A percentile compares a stretch with the other conserved stretches of the same genome.
Evolutionary conservation across 2,797 vertebrate genomes (phyloP).

Genomic region (Pseudomugil tenellus): DNA sequence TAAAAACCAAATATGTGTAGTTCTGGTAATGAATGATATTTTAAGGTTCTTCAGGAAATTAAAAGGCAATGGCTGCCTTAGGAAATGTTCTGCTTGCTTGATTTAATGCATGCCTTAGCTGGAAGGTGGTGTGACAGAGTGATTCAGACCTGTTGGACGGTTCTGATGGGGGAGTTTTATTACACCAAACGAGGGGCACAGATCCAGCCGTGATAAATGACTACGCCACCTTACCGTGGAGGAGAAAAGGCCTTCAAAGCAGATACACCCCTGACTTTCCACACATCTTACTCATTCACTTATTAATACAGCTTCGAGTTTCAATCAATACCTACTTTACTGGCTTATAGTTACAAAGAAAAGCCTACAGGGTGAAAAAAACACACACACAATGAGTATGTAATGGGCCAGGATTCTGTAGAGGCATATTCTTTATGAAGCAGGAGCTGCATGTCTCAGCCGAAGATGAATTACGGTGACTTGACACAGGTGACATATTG

Average conservation of each 20-base stretch:
- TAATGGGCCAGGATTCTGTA: slow-evolving; percentile 62
- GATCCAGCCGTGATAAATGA: slow-evolving; percentile 99
- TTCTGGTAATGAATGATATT: slow-evolving; percentile 99
- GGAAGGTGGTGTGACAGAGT: slow-evolving; percentile 99
- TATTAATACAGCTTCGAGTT: slow-evolving; percentile 81
- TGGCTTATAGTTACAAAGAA: slow-evolving; percentile 75
- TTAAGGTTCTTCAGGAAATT: slow-evolving; percentile 99
- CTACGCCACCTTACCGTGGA: slow-evolving; percentile 87
- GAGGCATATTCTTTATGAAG: slow-evolving; percentile 69
- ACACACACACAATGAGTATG: slow-evolving; percentile 54
- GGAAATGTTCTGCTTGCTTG: slow-evolving; percentile 99
- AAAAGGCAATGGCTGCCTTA: slow-evolving; percentile 99
- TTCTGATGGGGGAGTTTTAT: slow-evolving; percentile 99
- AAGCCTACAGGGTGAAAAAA: slow-evolving; percentile 67
- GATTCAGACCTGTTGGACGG: slow-evolving; percentile 99
- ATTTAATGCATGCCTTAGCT: slow-evolving; percentile 99
- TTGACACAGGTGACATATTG: slow-evolving; percentile 80
- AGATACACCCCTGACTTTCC: slow-evolving; percentile 76
- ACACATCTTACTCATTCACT: slow-evolving; percentile 76
- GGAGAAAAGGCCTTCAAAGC: slow-evolving; percentile 89
- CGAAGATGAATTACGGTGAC: slow-evolving; percentile 76
- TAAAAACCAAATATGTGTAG: slow-evolving; percentile 99
- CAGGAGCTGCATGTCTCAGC: slow-evolving; percentile 62
- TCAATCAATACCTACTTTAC: slow-evolving; percentile 83
- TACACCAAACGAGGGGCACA: slow-evolving; percentile 97